Base-by-base conservation (phyloP, 2,888 invertebrate genomes). In the Busseola fusca region DNA sequence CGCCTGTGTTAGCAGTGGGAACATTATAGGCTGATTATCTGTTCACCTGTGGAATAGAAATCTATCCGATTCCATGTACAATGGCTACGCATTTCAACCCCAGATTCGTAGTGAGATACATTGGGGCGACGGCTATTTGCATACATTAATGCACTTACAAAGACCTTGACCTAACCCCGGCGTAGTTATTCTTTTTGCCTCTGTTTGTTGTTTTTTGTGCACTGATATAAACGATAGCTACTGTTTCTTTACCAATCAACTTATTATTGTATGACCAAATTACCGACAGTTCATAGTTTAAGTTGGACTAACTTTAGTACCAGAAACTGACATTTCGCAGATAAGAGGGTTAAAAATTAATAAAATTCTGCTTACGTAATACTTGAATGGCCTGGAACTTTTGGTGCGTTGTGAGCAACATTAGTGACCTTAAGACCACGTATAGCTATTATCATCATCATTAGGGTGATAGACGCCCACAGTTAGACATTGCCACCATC, bases 81-180 rank as follows among this genome's bases (percentile, higher is more conserved):
- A 25, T 34, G 42, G 40, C 16, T 37, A 60, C 34, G 34, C 42
- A 52, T 52, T 71, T 27, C 7, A 40, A 70, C 50, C 45, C 42
- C 37, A 62, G 45, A 52, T 48, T 64, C 52, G 21, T 48, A 42
- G 42, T 18, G 21, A 48, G 48, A 60, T 40, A 45, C 27, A n/a
- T n/a, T 58, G 30, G 48, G 34, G 48, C 52, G 64, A 76, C 54
- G 54, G 34, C 54, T 34, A 64, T 71, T 64, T 71, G 77, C 71
- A 76, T 76, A 60, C 25, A 76, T 76, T 64, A 64, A 75, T 76
- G 76, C 64, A 60, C 34, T 76, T 59, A 42, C 56, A 56, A 57
- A 54, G 56, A 60, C 75, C 77, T 71, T 71, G 76, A 76, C 71
- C 76, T 40, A 68, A 69, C 45, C 58, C 18, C 52, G 21, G 25